A percentile compares a stretch with the other conserved stretches of the same genome.
phyloP scores from a whole-genome alignment of 2,113 vertebrate genomes.

The Neolamprologus tretocephalus region DNA sequence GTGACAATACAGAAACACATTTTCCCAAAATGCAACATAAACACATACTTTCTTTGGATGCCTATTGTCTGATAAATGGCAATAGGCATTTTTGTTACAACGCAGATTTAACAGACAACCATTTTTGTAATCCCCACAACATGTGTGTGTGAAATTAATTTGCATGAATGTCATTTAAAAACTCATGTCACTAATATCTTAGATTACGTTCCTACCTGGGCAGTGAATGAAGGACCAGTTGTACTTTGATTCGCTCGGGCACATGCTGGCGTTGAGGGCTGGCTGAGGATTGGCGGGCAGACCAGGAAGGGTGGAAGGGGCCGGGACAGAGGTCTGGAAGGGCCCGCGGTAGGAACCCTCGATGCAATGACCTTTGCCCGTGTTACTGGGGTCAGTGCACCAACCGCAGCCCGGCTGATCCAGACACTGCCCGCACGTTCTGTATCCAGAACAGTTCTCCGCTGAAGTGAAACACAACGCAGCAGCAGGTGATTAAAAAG shows the following conservation, averaged over 20 bases:
- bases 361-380: constrained; percentile 87
- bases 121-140: too few species aligned
- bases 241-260: constrained; percentile 75
- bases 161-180: not conserved
- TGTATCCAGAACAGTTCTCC: constrained; percentile 95
- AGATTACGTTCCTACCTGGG: constrained; percentile 72
- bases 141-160: not conserved
- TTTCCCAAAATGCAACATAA: not conserved
- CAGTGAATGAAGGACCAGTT: constrained; percentile 98
- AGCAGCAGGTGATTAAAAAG: not conserved
- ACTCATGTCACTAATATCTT: not conserved
- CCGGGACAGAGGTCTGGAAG: constrained; percentile 74
- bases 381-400: constrained; percentile 95
- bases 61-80: not conserved
- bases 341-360: constrained; percentile 89
- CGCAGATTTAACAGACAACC: not conserved
- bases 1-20: not conserved
- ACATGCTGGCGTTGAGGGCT: constrained; percentile 85
- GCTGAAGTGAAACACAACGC: constrained; percentile 61
- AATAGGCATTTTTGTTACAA: not conserved
- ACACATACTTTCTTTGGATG: not conserved
- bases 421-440: constrained; percentile 87
- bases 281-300: constrained; percentile 78
- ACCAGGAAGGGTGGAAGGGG: constrained; percentile 72
- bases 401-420: constrained; percentile 95